A percentile compares a stretch with the other conserved stretches of the same genome.
phyloP scores from a whole-genome alignment of 1,140 invertebrate species.

The Calosoma granatense region DNA sequence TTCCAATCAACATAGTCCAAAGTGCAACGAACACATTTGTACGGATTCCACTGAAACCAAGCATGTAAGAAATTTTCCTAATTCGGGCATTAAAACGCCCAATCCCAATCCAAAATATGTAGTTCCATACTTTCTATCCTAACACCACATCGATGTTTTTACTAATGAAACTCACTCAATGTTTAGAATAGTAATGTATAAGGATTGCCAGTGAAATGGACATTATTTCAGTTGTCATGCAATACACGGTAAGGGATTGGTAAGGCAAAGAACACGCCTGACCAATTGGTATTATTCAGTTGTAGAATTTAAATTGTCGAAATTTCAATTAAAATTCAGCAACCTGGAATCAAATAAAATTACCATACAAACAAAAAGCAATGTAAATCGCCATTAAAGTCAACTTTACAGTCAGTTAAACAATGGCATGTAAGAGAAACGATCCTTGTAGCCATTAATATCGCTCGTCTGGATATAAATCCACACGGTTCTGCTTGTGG shows the following conservation, averaged over 20 bases:
- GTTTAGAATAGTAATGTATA: too few relatives aligned
- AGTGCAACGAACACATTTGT: not conserved
- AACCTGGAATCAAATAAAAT: slow-evolving; percentile 7
- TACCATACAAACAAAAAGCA: slow-evolving; percentile 9
- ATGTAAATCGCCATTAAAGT: slow-evolving; percentile 6
- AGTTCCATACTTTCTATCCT: too few relatives aligned
- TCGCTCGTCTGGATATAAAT: slow-evolving; percentile 15
- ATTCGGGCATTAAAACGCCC: too few relatives aligned
- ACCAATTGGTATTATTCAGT: not conserved
- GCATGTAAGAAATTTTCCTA: not conserved
- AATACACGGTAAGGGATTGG: too few relatives aligned
- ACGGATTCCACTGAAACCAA: not conserved
- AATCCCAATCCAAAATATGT: too few relatives aligned
- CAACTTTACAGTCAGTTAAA: slow-evolving; percentile 2
- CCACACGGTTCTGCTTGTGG: slow-evolving; percentile 7
- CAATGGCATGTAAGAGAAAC: slow-evolving; percentile 2
- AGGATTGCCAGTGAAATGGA: too few relatives aligned
- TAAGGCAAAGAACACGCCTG: too few relatives aligned
- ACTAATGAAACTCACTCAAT: too few relatives aligned
- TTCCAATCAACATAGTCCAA: not conserved
- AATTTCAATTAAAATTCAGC: slow-evolving; percentile 6
- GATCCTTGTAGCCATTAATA: slow-evolving; percentile 1
- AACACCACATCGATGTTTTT: too few relatives aligned
- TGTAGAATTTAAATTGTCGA: slow-evolving; percentile 9
- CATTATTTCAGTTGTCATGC: too few relatives aligned